A percentile compares a stretch with the other conserved stretches of the same genome.
These are phyloP conservation scores for Capra hircus DNA, from an alignment of 2,113 vertebrate species.

Conservation along the genomic window DNA sequence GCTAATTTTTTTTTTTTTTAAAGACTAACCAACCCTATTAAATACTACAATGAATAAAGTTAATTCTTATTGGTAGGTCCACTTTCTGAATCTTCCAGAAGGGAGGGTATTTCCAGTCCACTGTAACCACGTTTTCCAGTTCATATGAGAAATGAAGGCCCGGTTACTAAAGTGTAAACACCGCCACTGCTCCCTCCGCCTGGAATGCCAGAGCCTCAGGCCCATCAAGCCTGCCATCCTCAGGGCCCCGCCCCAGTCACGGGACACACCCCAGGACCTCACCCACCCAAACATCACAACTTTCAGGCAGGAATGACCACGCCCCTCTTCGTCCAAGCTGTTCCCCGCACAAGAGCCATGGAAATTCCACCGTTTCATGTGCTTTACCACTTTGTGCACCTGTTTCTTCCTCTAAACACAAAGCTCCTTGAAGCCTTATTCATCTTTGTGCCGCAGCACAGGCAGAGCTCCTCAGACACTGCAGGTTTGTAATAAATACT, in stretches of 20 bases:
- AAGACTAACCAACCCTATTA: not conserved
- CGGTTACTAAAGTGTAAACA: accelerated
- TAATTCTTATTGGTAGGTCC: not conserved
- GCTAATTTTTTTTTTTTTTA: not conserved
- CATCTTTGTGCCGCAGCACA: not conserved
- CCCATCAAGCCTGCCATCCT: not conserved
- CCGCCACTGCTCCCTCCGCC: not conserved
- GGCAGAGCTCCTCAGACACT: not conserved
- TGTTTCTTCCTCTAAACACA: not conserved
- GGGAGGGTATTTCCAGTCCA: not conserved
- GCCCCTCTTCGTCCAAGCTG: accelerated
- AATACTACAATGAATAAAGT: not conserved
- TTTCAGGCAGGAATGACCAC: not conserved
- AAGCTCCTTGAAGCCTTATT: not conserved
- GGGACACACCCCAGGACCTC: accelerated
- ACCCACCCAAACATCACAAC: not conserved
- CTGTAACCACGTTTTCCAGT: not conserved
- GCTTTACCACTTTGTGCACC: not conserved
- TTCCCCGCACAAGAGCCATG: accelerated
- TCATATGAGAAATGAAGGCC: not conserved
- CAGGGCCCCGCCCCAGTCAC: not conserved
- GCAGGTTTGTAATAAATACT: not conserved
- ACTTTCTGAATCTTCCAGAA: not conserved
- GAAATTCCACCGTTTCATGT: accelerated
- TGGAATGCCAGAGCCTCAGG: too few species aligned